These are phyloP conservation scores for Menidia menidia DNA, from an alignment of 2,797 vertebrate species.

Conservation along the genomic window DNA sequence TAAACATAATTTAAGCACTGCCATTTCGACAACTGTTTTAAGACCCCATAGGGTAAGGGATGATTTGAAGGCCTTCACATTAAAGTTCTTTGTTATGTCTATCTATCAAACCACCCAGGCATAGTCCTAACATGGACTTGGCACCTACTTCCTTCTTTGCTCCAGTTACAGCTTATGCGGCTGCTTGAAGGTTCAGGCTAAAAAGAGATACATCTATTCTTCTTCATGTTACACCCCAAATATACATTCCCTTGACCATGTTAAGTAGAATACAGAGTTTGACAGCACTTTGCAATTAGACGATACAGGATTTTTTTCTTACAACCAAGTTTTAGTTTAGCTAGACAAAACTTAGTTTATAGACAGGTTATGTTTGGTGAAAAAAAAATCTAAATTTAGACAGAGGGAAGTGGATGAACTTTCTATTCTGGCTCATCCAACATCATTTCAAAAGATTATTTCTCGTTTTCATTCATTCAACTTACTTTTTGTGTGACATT, in stretches of 20 bases:
- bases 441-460: no score
- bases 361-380: no score
- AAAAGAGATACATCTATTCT: no score
- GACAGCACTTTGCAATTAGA: no score
- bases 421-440: no score
- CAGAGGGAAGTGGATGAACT: background rate
- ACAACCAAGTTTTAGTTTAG: background rate
- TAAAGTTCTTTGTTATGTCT: background rate
- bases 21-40: background rate
- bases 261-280: no score
- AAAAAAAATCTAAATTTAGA: background rate
- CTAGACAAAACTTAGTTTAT: background rate
- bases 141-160: background rate
- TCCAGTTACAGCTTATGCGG: background rate
- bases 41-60: background rate
- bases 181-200: no score
- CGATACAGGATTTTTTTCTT: background rate
- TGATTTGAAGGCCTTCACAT: background rate
- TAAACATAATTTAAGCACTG: background rate
- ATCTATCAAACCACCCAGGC: background rate
- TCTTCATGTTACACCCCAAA: no score
- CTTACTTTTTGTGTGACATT: conserved; percentile 1
- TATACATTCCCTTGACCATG: no score
- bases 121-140: background rate
- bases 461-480: background rate